phyloP scores from a whole-genome alignment of 2,888 invertebrate genomes.

The Podotricha telesiphe region DNA sequence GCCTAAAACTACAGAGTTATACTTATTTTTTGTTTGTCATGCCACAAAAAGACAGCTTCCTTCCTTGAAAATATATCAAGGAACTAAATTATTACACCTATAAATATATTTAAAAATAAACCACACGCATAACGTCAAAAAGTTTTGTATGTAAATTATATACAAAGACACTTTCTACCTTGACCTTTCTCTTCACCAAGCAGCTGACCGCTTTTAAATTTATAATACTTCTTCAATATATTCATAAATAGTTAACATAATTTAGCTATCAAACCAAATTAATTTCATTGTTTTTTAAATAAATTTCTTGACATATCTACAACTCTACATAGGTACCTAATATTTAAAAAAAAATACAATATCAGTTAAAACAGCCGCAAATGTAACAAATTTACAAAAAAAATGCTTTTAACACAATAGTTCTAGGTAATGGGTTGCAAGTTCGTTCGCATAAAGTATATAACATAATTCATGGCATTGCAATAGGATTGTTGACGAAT shows the following conservation, averaged over 20 bases:
- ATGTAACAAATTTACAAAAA: not conserved
- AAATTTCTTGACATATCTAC: too few species aligned
- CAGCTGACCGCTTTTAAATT: not conserved
- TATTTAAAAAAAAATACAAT: too few species aligned
- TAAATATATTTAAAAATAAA: too few species aligned
- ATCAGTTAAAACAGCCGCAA: not conserved
- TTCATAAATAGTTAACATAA: not conserved
- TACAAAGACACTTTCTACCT: slow-evolving; percentile 22
- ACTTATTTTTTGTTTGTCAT: too few species aligned
- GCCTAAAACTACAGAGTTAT: too few species aligned
- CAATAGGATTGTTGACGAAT: slow-evolving; percentile 32
- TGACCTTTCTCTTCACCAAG: slow-evolving; percentile 4
- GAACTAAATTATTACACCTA: too few species aligned
- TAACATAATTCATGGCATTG: not conserved
- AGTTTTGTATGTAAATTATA: too few species aligned
- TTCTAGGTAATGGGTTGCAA: slow-evolving; percentile 8
- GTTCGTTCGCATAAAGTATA: slow-evolving; percentile 16
- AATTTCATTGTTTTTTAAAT: too few species aligned
- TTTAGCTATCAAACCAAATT: not conserved
- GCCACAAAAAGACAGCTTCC: too few species aligned
- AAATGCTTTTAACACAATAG: not conserved
- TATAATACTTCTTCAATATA: not conserved
- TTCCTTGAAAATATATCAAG: too few species aligned
- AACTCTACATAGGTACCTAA: not conserved
- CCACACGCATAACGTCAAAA: not conserved